These are phyloP conservation scores for Pseudococcus longispinus DNA, from an alignment of 2,888 invertebrate species.

Conservation along the genomic window DNA sequence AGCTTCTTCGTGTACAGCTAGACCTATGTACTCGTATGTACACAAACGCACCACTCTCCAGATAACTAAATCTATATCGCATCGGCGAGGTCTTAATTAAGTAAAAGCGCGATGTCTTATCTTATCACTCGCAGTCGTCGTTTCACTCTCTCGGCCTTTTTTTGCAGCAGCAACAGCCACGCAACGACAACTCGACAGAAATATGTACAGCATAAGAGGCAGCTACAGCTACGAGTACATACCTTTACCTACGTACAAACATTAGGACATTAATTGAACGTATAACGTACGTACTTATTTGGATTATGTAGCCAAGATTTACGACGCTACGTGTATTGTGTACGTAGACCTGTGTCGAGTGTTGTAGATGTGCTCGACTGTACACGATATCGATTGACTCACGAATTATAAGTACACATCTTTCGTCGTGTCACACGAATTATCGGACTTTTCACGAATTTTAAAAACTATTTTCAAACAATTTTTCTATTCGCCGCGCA, in stretches of 20 bases:
- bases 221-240: not conserved
- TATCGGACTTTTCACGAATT: conserved; percentile 17
- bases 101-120: conserved; percentile 26
- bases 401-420: not conserved
- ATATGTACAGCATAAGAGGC: not conserved
- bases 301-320: not conserved
- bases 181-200: not conserved
- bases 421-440: conserved; percentile 12
- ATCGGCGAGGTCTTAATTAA: conserved; percentile 29
- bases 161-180: not conserved
- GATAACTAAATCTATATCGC: not conserved
- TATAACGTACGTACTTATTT: not conserved
- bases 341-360: not conserved
- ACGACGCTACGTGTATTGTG: not conserved
- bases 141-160: not conserved
- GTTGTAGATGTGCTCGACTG: not conserved
- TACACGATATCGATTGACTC: conserved; percentile 17
- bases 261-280: conserved; percentile 16
- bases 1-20: not conserved
- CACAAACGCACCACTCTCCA: not conserved
- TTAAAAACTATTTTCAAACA: not conserved
- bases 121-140: not conserved
- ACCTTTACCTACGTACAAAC: not conserved
- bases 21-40: not conserved
- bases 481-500: not conserved